A percentile compares a stretch with the other conserved stretches of the same genome.
These are phyloP conservation scores for Actinemys pallida DNA, from an alignment of 2,113 vertebrate genomes.

Conservation along the genomic window DNA sequence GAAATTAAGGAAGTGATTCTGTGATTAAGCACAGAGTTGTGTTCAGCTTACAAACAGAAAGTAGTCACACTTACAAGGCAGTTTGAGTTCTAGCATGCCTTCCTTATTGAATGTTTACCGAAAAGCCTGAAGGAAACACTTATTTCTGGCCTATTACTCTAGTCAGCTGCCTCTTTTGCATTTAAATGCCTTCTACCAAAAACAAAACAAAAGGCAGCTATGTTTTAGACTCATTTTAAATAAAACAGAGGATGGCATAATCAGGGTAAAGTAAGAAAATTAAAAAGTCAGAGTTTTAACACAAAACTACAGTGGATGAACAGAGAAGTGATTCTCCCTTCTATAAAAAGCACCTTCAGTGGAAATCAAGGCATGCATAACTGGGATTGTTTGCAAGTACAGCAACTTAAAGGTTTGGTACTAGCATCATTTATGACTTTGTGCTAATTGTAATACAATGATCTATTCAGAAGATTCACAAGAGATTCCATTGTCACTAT, in stretches of 20 bases:
- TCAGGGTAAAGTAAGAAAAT: not conserved
- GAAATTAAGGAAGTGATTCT: not conserved
- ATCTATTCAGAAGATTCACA: not conserved
- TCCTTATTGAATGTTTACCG: not conserved
- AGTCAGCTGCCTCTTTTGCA: not conserved
- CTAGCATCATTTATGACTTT: not conserved
- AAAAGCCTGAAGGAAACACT: not conserved
- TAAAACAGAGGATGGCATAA: not conserved
- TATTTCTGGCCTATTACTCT: not conserved
- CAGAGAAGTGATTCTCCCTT: not conserved
- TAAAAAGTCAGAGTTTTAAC: no score
- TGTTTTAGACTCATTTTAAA: not conserved
- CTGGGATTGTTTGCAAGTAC: accelerated
- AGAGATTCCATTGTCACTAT: not conserved
- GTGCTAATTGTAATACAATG: not conserved
- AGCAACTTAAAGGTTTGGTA: not conserved
- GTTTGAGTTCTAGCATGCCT: accelerated
- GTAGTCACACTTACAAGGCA: not conserved
- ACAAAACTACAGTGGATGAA: not conserved
- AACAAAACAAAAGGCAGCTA: not conserved
- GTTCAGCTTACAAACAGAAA: not conserved
- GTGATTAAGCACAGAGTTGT: not conserved
- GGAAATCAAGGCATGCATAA: not conserved
- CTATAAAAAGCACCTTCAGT: not conserved
- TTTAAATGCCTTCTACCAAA: not conserved